These are phyloP conservation scores for Clunio marinus DNA, from an alignment of 2,888 invertebrate genomes.

Conservation along the genomic window DNA sequence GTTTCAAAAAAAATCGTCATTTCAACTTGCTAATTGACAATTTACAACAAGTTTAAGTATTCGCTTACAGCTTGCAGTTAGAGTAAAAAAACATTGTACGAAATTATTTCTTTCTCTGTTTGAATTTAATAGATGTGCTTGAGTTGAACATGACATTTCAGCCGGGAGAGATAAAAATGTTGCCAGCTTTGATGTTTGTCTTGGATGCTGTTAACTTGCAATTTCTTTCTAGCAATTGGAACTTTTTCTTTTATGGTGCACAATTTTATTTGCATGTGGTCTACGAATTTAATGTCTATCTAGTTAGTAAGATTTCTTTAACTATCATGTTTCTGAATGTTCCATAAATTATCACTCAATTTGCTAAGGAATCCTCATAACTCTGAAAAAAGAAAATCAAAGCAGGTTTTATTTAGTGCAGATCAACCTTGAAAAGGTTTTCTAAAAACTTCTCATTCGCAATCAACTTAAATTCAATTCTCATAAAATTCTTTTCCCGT, in stretches of 20 bases:
- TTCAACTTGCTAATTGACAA: constrained; percentile 31
- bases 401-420: too few species aligned
- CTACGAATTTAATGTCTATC: neutral
- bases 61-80: neutral
- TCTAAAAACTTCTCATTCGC: too few species aligned
- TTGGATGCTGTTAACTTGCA: too few species aligned
- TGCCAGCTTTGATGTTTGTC: constrained; percentile 1
- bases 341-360: too few species aligned
- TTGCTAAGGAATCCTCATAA: too few species aligned
- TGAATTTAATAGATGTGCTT: constrained; percentile 12
- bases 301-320: too few species aligned
- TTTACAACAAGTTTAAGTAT: constrained; percentile 17
- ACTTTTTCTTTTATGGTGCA: too few species aligned
- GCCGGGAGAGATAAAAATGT: constrained; percentile 8
- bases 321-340: too few species aligned
- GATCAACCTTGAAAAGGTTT: neutral
- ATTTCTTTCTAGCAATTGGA: neutral
- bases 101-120: neutral
- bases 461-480: neutral
- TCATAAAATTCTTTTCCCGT: neutral
- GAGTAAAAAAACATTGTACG: neutral
- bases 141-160: neutral
- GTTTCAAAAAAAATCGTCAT: constrained; percentile 18
- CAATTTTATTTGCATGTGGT: constrained; percentile 5
- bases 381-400: neutral